Percentiles rank a stretch among this genome's conserved stretches.
These are phyloP conservation scores for Eufriesea mexicana DNA, from an alignment of 1,140 invertebrate species.

Conservation along the genomic window DNA sequence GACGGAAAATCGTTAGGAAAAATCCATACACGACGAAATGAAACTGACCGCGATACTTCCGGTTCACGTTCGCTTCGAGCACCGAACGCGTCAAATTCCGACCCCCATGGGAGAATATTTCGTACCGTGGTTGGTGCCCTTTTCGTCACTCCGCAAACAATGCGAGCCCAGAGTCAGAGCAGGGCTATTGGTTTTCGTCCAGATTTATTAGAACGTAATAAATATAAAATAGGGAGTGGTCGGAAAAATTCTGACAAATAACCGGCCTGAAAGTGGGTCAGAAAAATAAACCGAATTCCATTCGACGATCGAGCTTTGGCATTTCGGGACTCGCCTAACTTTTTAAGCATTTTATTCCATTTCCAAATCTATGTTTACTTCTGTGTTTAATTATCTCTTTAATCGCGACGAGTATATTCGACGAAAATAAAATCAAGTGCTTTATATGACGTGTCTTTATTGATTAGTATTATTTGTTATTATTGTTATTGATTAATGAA, in stretches of 20 bases:
- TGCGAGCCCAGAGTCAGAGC: not conserved
- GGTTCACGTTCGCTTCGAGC: not conserved
- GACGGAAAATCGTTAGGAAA: no score
- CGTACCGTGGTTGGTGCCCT: not conserved
- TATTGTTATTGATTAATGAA: no score
- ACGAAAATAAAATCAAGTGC: no score
- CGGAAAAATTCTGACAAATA: not conserved
- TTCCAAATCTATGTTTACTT: no score
- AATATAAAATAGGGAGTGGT: not conserved
- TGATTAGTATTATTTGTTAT: no score
- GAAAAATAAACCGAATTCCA: not conserved
- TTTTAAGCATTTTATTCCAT: not conserved
- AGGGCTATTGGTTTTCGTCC: not conserved
- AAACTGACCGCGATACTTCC: no score
- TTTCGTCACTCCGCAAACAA: not conserved
- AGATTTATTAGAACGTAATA: conserved; percentile 33
- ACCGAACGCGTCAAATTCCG: not conserved
- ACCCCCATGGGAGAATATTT: not conserved
- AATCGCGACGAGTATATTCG: no score
- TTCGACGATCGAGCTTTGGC: not conserved
- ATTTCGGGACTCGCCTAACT: not conserved
- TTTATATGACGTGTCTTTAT: no score
- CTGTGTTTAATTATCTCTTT: no score
- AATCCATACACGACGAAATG: no score
- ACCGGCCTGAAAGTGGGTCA: not conserved